These are phyloP conservation scores for Strix occidentalis DNA, from an alignment of 2,797 vertebrate genomes.

Conservation along the genomic window DNA sequence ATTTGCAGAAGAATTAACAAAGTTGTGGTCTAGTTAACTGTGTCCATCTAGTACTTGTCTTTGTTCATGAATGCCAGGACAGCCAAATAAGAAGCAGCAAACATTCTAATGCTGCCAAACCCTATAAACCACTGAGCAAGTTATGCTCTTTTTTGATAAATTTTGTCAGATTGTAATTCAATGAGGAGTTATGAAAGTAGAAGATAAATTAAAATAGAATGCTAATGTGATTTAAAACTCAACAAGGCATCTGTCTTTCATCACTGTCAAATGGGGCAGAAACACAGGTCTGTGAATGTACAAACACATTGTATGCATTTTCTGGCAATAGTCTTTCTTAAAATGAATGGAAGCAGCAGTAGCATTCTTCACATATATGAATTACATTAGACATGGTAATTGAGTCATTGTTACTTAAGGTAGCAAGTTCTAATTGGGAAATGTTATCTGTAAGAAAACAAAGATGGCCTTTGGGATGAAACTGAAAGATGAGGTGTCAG, in stretches of 20 bases:
- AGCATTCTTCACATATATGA: neutral
- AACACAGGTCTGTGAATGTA: neutral
- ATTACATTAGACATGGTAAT: neutral
- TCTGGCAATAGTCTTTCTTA: neutral
- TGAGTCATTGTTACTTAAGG: neutral
- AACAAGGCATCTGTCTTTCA: slow-evolving; percentile 4
- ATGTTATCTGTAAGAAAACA: slow-evolving; percentile 43
- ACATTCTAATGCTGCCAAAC: neutral
- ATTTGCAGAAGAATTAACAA: neutral
- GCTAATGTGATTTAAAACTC: neutral
- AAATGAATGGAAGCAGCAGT: neutral
- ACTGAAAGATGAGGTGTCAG: slow-evolving; percentile 63
- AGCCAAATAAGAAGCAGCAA: neutral
- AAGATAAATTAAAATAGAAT: slow-evolving; percentile 3
- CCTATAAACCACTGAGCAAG: neutral
- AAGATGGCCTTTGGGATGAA: slow-evolving; percentile 54
- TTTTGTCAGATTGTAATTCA: neutral
- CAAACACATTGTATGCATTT: neutral
- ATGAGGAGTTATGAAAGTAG: neutral
- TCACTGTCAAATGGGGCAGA: slow-evolving; percentile 13
- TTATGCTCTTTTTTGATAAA: neutral
- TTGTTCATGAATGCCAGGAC: neutral
- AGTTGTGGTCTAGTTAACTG: neutral
- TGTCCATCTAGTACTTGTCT: neutral
- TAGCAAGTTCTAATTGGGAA: slow-evolving; percentile 49